Evolutionary conservation across 2,797 vertebrate genomes (phyloP), one percentile per base, ranked within the genome.

Genomic region (Cygnus olor): DNA sequence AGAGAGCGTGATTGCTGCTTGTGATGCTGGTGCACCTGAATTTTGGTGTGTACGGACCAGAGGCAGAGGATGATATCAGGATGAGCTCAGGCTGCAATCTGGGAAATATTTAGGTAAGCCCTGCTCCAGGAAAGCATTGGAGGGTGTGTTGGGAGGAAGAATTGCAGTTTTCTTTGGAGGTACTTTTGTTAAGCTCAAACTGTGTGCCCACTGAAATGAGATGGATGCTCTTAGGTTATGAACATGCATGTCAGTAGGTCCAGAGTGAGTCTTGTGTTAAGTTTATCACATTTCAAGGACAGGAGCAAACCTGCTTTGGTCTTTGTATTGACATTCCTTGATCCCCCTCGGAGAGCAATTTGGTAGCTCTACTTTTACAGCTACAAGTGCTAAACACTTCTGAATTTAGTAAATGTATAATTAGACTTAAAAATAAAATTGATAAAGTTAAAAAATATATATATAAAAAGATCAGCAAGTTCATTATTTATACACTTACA

Each of bases 131-230:
- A 47, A 66, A 66, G 30, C 22, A 6, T 16, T n/a, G 42, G 64
- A 66, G 14, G 40, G 21, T 66, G 30, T 66, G 42, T 10, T n/a
- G 58, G 44, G 60, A 77, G 28, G 21, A 65, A 3, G 24, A 85
- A 11, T 18, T 79, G 11, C 14, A 36, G 4, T 65, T 88, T 27
- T 3, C 20, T 69, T 70, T 57, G 22, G 6, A 30, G 11, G 11
- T 92, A 14, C 36, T 69, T 80, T 56, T 80, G 19, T 77, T 56
- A 78, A 42, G 14, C 30, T 77, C 36, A 57, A 25, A 57, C 47
- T 0, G 0, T 25, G 25, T 8, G 28, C 44, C 71, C 4, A 6
- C 3, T 22, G 58, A 42, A 53, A 53, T 45, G n/a, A 32, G 38
- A 53, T 38, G 30, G 16, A 10, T 32, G 38, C 18, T 60, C 17